Conservation (phyloP, 2,113 vertebrate species). For the Burhinus oedicnemus region DNA sequence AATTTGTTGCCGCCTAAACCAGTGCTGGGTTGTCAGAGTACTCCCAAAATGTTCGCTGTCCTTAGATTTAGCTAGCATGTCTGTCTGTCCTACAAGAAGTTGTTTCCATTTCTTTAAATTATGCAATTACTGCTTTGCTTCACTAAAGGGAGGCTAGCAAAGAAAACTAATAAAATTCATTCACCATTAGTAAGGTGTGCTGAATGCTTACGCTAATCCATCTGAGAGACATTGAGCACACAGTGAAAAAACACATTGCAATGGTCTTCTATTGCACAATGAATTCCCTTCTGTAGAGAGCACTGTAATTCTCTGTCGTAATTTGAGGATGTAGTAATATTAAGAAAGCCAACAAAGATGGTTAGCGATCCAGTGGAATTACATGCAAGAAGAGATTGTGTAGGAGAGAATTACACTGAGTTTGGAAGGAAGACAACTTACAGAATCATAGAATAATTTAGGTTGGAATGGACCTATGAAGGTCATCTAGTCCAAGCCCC, state of each 20-base stretch:
- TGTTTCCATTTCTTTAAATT: not conserved
- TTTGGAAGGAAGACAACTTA: not conserved
- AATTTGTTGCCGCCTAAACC: not conserved
- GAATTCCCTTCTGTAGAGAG: conserved; percentile 13
- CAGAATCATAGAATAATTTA: not conserved
- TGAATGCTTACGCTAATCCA: not conserved
- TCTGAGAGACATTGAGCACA: not conserved
- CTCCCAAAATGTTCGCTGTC: not conserved
- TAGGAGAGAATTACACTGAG: not conserved
- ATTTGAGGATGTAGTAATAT: not conserved
- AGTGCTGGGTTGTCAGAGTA: not conserved
- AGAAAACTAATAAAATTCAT: not conserved
- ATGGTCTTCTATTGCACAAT: not conserved
- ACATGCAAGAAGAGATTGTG: not conserved
- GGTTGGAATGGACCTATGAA: not conserved
- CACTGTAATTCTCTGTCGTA: conserved; percentile 20
- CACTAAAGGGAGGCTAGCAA: not conserved
- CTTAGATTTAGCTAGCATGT: not conserved
- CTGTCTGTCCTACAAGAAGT: not conserved
- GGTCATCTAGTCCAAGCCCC: not conserved
- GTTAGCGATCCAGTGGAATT: not conserved
- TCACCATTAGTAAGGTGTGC: not conserved
- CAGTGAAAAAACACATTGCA: not conserved
- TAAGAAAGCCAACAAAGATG: not conserved
- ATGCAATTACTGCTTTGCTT: not conserved